phyloP scores from a whole-genome alignment of 2,113 vertebrate species.

The Tychaedon coryphoeus region DNA sequence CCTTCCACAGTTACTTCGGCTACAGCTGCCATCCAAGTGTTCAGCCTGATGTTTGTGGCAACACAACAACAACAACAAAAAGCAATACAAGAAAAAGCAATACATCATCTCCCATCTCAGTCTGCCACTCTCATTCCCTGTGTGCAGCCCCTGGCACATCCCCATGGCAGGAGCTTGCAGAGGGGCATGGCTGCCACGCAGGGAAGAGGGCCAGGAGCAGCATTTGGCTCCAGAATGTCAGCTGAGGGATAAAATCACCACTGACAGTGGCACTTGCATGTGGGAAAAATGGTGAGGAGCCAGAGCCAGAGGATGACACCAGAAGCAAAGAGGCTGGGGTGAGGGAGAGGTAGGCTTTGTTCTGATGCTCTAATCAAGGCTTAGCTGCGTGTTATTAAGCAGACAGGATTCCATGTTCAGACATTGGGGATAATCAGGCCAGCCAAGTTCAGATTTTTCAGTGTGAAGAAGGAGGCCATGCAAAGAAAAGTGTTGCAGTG shows the following conservation, averaged over 20 bases:
- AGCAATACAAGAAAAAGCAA: not conserved
- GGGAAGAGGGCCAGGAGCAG: not conserved
- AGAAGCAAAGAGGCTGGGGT: not conserved
- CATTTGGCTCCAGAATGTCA: accelerated
- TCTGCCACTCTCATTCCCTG: not conserved
- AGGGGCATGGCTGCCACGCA: accelerated
- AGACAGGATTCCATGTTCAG: not conserved
- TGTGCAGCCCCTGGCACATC: not conserved
- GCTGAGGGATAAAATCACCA: not conserved
- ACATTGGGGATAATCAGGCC: not conserved
- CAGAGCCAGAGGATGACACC: not conserved
- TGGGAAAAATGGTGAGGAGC: not conserved
- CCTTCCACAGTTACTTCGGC: not conserved
- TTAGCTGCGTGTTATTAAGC: not conserved
- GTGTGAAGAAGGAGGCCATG: not conserved
- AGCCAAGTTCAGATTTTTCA: not conserved
- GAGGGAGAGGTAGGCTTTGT: not conserved
- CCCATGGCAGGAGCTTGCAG: accelerated
- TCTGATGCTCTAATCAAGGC: not conserved
- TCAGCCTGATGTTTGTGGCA: not conserved
- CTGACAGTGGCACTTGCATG: accelerated
- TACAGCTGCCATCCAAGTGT: not conserved
- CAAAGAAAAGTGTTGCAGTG: not conserved
- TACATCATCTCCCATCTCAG: not conserved
- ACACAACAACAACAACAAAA: no score